Base-by-base conservation (phyloP, 2,888 invertebrate species). In the Syrista parreyssii region DNA sequence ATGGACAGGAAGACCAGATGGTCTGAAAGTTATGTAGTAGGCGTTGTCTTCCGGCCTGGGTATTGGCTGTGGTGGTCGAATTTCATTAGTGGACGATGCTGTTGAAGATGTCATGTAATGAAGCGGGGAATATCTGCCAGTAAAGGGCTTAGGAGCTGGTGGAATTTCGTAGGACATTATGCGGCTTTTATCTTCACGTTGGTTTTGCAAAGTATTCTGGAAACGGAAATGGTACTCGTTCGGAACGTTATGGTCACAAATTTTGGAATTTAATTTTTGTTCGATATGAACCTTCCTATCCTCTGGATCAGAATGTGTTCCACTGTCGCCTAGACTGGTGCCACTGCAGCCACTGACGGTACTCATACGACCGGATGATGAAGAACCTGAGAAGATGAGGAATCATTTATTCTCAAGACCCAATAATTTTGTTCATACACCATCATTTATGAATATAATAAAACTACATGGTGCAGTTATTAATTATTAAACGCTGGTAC, bases 251-350 rank as follows among this genome's bases (percentile, higher is more conserved):
- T 55, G 40, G 40, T 55, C 75, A 15, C 15, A 40, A 31, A 31
- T 0, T 68, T 73, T 73, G 32, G 32, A 68, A 73, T 68, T 4
- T 68, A 68, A 23, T 68, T 23, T 68, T 33, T 68, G 15, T 68
- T 68, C 68, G 12, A 40, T 12, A 68, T 84, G 79, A 82, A 92
- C 93, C 89, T 93, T 92, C 81, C 96, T 94, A 77, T 97, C 97
- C 81, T 97, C 97, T 76, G 95, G 94, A 89, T 97, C 97, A 0
- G 97, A 97, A 88, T 96, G 96, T 0, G 96, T 96, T 77, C 97
- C 97, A 87, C 96, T 96, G 86, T 97, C 97, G 0, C 96, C 96
- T 0, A 96, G 93, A 85, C 97, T 97, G 55, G 95, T 95, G 4
- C 96, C 96, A 85, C 96, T 96, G 83, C 93, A 93, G 33, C 92